Evolutionary conservation across 1,140 invertebrate species (phyloP).

Genomic region (Eubasilissa regina): DNA sequence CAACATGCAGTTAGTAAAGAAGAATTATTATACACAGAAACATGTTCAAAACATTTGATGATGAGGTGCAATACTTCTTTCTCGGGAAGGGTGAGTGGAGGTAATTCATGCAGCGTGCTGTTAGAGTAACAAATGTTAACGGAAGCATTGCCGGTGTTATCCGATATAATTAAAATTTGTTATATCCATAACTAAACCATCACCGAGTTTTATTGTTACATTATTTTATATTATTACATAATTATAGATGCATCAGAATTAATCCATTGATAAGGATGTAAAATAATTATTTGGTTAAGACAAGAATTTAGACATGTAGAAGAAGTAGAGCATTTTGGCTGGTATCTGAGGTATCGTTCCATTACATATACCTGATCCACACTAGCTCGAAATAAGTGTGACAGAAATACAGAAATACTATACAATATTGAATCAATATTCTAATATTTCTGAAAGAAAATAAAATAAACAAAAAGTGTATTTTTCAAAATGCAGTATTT

Average conservation of each 20-base stretch:
- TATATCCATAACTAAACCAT: not conserved
- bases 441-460: constrained; percentile 29
- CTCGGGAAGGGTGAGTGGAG: not conserved
- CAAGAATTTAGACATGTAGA: not conserved
- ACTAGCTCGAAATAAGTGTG: constrained; percentile 38
- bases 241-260: not conserved
- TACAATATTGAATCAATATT: constrained; percentile 28
- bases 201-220: constrained; percentile 5
- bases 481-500: not conserved
- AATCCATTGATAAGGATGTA: not conserved
- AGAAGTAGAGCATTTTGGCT: constrained; percentile 45
- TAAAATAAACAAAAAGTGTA: not conserved
- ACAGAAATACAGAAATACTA: constrained; percentile 36
- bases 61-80: constrained; percentile 1
- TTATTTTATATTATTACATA: constrained; percentile 1
- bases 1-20: constrained; percentile 18
- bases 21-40: constrained; percentile 11
- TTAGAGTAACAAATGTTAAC: constrained; percentile 6
- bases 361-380: constrained; percentile 49
- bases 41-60: not conserved
- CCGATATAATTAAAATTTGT: not conserved
- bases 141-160: constrained; percentile 8
- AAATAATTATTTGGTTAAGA: constrained; percentile 5
- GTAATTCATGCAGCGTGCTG: constrained; percentile 32
- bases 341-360: constrained; percentile 47